These are phyloP conservation scores for Masticophis lateralis DNA, from an alignment of 2,797 vertebrate genomes.

Conservation along the genomic window DNA sequence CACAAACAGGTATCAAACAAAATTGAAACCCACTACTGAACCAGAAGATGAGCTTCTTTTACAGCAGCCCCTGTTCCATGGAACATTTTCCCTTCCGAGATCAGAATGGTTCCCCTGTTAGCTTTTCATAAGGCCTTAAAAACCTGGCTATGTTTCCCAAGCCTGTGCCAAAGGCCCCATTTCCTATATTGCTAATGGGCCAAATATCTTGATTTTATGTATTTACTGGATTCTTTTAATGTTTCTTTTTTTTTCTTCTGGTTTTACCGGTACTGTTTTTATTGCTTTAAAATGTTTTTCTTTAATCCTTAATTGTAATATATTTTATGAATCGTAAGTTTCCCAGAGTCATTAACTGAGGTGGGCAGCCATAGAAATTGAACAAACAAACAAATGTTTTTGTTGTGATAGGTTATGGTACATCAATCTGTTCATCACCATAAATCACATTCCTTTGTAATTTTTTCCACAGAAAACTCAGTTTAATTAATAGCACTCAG, in stretches of 20 bases:
- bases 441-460: slow-evolving; percentile 25
- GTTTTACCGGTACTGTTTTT: background rate
- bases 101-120: background rate
- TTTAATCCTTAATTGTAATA: background rate
- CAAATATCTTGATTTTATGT: background rate
- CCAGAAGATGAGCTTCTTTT: background rate
- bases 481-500: background rate
- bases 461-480: background rate
- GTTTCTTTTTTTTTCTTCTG: background rate
- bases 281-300: background rate
- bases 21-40: background rate
- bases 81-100: background rate
- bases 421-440: background rate
- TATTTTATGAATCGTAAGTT: background rate
- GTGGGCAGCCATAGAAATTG: background rate
- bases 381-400: background rate
- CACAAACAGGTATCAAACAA: too few relatives aligned
- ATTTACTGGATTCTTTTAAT: background rate
- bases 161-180: background rate
- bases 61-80: background rate
- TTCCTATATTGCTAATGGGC: background rate
- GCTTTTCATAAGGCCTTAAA: background rate
- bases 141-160: background rate
- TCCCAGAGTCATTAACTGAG: background rate
- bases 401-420: background rate